Evolutionary conservation across 1,140 invertebrate species (phyloP), one percentile per base, ranked within the genome.

Genomic region (Proales similis): DNA sequence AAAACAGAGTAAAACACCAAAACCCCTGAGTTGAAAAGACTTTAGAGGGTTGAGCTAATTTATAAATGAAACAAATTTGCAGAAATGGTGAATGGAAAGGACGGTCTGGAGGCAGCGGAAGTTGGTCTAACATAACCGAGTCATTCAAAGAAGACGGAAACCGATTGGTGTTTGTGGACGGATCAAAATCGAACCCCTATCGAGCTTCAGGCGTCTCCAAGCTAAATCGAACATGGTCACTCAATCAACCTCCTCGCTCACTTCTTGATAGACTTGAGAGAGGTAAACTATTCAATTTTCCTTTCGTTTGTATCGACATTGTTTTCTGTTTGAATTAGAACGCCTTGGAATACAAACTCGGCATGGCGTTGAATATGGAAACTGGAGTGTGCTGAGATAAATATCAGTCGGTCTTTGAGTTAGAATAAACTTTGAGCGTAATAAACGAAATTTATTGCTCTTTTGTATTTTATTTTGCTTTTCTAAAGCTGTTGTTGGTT

Each of bases 361-460:
- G 20, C 14, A 57, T 43, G 51, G 51, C 4, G 32, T 29, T 5
- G 51, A 57, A 6, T 27, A 57, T 26, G 51, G 51, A 42, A 57
- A 57, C 45, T 57, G 51, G 51, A 24, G n/a, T 24, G 27, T 57
- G 22, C 30, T 42, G 30, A 39, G 51, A 57, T 57, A 57, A 38
- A 39, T 17, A 42, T 17, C 17, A 42, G 22, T 11, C 5, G 19
- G 39, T 57, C 19, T 57, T 57, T 57, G 26, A 38, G 39, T 57
- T 3, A 57, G 43, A 57, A 43, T 43, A 57, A 42, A 43, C 9
- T n/a, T n/a, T n/a, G n/a, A n/a, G n/a, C n/a, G n/a, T n/a, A n/a
- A n/a, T n/a, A n/a, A n/a, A n/a, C n/a, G n/a, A n/a, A n/a, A n/a
- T n/a, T n/a, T n/a, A n/a, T n/a, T n/a, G n/a, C n/a, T n/a, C n/a